Evolutionary conservation across 2,888 invertebrate species (phyloP).

Genomic region (Eretmocerus hayati): DNA sequence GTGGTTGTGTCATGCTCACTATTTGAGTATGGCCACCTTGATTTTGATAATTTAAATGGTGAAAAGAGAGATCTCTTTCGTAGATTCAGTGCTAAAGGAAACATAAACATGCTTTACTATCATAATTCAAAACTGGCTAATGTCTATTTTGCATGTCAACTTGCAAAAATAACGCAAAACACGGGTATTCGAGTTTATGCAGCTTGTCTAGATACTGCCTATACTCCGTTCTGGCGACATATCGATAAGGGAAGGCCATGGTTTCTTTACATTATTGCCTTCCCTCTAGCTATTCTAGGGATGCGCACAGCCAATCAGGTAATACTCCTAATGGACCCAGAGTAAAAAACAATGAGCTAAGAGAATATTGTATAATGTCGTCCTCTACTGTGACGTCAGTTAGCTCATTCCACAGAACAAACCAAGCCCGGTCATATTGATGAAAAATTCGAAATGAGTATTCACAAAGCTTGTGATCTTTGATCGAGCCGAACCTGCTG

Average conservation of each 20-base stretch:
- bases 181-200: conserved; percentile 59
- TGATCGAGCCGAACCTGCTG: too few species aligned
- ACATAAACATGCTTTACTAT: conserved; percentile 57
- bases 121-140: conserved; percentile 74
- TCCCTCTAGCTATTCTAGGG: conserved; percentile 63
- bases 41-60: conserved; percentile 61
- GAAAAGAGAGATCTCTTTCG: conserved; percentile 52
- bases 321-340: conserved; percentile 30
- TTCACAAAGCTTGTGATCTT: too few species aligned
- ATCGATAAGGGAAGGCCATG: conserved; percentile 54
- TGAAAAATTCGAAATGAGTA: too few species aligned
- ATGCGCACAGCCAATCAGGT: conserved; percentile 70
- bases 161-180: conserved; percentile 54
- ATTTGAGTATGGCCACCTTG: conserved; percentile 62
- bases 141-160: conserved; percentile 61
- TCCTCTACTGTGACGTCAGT: too few species aligned
- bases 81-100: too few species aligned
- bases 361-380: too few species aligned
- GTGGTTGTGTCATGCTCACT: conserved; percentile 66
- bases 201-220: conserved; percentile 74
- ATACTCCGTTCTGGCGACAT: conserved; percentile 69
- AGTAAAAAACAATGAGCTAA: not conserved
- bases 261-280: conserved; percentile 66
- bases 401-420: too few species aligned
- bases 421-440: too few species aligned